A percentile compares a stretch with the other conserved stretches of the same genome.
Conservation (phyloP, 1,140 invertebrate genomes). For the Teleopsis dalmanni region DNA sequence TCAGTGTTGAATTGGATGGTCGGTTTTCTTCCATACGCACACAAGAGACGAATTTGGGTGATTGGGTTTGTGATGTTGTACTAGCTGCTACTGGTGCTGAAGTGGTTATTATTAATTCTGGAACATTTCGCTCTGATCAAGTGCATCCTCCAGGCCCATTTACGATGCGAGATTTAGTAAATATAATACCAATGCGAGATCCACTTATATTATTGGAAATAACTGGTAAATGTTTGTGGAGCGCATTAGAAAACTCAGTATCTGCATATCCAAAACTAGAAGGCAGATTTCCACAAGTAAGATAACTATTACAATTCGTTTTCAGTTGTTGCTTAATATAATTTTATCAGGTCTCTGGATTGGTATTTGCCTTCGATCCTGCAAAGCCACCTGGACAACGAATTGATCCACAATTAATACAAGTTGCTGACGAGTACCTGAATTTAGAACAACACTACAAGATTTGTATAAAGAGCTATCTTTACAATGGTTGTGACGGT, state of each 20-base stretch:
- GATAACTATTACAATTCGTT: background rate
- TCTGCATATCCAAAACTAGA: slow-evolving; percentile 72
- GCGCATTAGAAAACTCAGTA: slow-evolving; percentile 70
- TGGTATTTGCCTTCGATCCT: slow-evolving; percentile 80
- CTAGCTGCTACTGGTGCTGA: slow-evolving; percentile 75
- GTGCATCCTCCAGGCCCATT: slow-evolving; percentile 74
- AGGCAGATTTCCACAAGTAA: slow-evolving; percentile 71
- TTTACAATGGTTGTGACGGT: slow-evolving; percentile 73
- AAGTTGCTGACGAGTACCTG: slow-evolving; percentile 77
- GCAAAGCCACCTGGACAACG: slow-evolving; percentile 58
- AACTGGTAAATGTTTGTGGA: slow-evolving; percentile 58
- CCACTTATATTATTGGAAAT: slow-evolving; percentile 64
- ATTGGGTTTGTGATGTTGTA: slow-evolving; percentile 84
- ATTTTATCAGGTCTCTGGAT: slow-evolving; percentile 65
- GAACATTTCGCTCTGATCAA: slow-evolving; percentile 55
- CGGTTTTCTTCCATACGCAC: slow-evolving; percentile 71
- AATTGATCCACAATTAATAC: slow-evolving; percentile 63
- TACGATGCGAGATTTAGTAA: slow-evolving; percentile 72
- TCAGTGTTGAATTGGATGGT: slow-evolving; percentile 76
- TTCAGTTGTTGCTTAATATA: background rate
- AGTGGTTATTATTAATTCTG: slow-evolving; percentile 77
- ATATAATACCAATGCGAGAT: slow-evolving; percentile 77
- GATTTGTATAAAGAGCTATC: slow-evolving; percentile 74
- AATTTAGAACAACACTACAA: slow-evolving; percentile 64
- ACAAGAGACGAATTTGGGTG: slow-evolving; percentile 80